Evolutionary conservation across 2,113 vertebrate species (phyloP), one percentile per base, ranked within the genome.

Genomic region (Perca flavescens): DNA sequence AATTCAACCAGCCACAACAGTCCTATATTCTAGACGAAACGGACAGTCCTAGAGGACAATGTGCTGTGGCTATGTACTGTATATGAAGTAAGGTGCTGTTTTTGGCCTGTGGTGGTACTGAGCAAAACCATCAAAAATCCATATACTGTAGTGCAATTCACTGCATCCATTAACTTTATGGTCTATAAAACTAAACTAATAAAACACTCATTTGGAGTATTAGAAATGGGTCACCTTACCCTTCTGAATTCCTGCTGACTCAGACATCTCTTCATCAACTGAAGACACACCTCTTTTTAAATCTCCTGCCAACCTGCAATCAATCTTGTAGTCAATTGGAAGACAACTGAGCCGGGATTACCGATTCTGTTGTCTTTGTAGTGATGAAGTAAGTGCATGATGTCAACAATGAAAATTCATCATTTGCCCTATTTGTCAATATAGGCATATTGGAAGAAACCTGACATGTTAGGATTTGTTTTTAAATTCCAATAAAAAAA

Each of bases 191-290:
- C 80, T 76, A 86, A 69, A 86, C 81, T 67, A 76, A 90, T 91
- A 89, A 92, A 92, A 92, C 25, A 47, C 75, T 89, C 78, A 84
- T 79, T 67, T 49, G 47, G 62, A 85, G 56, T 68, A 80, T 90
- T 80, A 85, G 76, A 85, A 89, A 77, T 84, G 89, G 84, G 79
- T 93, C 88, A 84, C 78, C 85, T 84, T 89, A 62, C 22, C 75
- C 61, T 72, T 84, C 68, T 54, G 63, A 82, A 77, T 69, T 56
- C 31, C 40, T 74, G 90, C 90, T 91, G 87, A 86, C 25, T 87
- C 82, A 86, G 87, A 84, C 1, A 49, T 79, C 49, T 49, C 36
- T 69, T 82, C 63, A 74, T 74, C 74, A 74, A 60, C 22, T 12
- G 9, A 50, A 56, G 75, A 78, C 72, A 50, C 80, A 40, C 53